Evolutionary conservation across 2,113 vertebrate genomes (phyloP).

Genomic region (Thryonomys swinderianus): DNA sequence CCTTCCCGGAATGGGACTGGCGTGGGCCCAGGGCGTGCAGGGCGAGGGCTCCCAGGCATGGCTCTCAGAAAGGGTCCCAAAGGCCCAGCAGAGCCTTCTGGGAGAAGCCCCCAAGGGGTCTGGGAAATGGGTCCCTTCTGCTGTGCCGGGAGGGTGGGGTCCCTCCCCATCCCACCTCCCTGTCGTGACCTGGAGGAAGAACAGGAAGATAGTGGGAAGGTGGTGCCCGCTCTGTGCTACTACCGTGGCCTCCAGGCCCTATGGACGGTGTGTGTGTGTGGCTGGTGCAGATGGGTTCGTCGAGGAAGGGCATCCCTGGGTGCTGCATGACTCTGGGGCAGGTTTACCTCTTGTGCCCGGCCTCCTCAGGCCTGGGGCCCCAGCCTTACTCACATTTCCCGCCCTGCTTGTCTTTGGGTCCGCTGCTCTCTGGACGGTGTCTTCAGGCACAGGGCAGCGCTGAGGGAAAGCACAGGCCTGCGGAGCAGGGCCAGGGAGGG

Average conservation of each 20-base stretch:
- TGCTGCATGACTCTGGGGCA: background rate
- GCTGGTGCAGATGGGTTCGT: fast-evolving
- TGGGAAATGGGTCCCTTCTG: background rate
- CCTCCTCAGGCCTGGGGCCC: background rate
- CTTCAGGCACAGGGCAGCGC: background rate
- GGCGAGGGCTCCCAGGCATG: background rate
- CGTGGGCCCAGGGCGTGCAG: background rate
- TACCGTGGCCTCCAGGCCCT: background rate
- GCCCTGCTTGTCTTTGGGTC: background rate
- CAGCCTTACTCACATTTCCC: constrained; percentile 74
- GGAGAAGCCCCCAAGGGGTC: background rate
- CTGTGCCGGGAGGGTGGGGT: background rate
- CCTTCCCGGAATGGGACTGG: constrained; percentile 56
- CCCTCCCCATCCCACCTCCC: background rate
- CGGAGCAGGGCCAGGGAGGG: constrained; percentile 50
- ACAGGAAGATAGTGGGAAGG: background rate
- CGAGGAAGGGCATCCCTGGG: too few species aligned
- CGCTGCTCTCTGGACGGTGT: background rate
- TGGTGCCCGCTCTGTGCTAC: background rate
- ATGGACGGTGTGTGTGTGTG: background rate
- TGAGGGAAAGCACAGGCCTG: constrained; percentile 18
- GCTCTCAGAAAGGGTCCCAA: background rate
- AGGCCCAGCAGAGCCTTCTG: constrained; percentile 39
- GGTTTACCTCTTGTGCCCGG: background rate
- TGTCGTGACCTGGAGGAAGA: background rate